Evolutionary conservation across 2,113 vertebrate genomes (phyloP).

Genomic region (Psilopsiagon aymara): DNA sequence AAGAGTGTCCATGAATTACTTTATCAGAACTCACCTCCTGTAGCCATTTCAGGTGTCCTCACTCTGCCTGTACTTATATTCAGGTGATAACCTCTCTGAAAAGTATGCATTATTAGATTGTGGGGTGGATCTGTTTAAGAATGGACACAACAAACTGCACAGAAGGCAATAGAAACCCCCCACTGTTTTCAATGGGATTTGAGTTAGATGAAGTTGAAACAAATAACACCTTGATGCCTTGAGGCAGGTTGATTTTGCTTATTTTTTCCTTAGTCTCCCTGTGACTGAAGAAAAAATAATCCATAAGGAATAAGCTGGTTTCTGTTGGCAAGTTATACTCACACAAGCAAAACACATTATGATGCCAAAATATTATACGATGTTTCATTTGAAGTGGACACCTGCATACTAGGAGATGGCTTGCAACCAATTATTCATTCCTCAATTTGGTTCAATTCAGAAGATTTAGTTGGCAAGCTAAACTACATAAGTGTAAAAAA

Average conservation of each 20-base stretch:
- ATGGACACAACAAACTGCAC: neutral
- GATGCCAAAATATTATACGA: neutral
- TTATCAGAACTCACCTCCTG: neutral
- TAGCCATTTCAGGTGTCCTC: neutral
- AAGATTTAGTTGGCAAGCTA: neutral
- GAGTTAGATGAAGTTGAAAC: neutral
- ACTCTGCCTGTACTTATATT: neutral
- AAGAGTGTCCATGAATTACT: neutral
- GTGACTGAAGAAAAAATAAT: neutral
- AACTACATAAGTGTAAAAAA: neutral
- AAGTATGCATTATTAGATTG: neutral
- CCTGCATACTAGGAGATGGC: neutral
- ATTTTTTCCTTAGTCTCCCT: neutral
- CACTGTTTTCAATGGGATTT: neutral
- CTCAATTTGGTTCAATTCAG: neutral
- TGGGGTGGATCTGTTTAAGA: neutral
- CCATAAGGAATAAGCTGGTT: neutral
- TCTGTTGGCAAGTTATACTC: neutral
- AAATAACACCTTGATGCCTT: neutral
- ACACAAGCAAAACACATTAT: neutral
- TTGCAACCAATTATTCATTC: neutral
- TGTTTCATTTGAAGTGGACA: slow-evolving; percentile 25
- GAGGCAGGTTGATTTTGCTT: neutral
- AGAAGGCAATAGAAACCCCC: neutral
- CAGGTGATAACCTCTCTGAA: neutral